Evolutionary conservation across 2,888 invertebrate species (phyloP), one percentile per base, ranked within the genome.

Genomic region (Drosophila mimetica): DNA sequence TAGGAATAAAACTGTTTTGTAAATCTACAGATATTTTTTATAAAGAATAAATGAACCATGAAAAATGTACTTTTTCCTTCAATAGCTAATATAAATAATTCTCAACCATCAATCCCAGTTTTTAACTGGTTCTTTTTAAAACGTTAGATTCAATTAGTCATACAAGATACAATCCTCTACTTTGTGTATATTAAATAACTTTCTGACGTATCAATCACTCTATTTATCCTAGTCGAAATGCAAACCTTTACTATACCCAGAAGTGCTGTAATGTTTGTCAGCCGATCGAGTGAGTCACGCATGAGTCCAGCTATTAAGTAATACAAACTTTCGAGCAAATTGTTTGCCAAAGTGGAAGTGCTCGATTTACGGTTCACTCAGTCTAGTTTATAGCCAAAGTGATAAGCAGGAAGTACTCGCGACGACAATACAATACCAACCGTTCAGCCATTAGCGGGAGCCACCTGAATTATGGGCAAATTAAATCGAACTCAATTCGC

Each of bases 401-500:
- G 70, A 70, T 70, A 73, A 73, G 73, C 65, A 64, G 70, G 70
- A 70, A 73, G 42, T 73, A 28, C 53, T 32, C 18, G 9, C 18
- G 18, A 32, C 61, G 64, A 66, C 25, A 25, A 25, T 25, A 25
- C 66, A 50, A 50, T 28, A 30, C 63, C 70, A 61, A 39, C 59
- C 71, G 34, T 41, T 51, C 67, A 58, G 42, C 72, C 65, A 72
- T 70, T 70, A 69, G 61, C 47, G 16, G 20, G 30, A 44, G 53
- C 22, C 57, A 61, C 50, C 74, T 86, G 72, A 88, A 72, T 77
- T 88, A 84, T 84, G 74, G 65, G 22, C 75, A 59, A 86, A 86
- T 84, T 76, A 86, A 84, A 61, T 63, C 74, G 71, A 71, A 69
- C 63, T 52, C 60, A 54, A 65, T 64, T 71, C 30, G 65, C 55